Evolutionary conservation across 2,797 vertebrate genomes (phyloP).

Genomic region (Syndactyla subalaris): DNA sequence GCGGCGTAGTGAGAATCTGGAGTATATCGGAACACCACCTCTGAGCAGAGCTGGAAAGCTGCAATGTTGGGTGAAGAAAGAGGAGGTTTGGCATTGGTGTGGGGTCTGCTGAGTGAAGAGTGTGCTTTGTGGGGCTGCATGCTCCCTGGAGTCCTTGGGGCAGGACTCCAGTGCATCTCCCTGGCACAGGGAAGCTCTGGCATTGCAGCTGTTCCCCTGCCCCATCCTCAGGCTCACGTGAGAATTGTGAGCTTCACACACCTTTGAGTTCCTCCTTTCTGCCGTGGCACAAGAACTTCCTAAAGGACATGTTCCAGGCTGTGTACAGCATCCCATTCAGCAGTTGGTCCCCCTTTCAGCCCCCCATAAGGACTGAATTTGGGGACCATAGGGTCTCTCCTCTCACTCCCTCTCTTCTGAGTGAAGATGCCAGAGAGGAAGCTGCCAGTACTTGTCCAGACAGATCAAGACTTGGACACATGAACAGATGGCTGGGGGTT

Average conservation of each 20-base stretch:
- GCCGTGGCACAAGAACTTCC: fast-evolving
- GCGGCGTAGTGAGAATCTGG: fast-evolving
- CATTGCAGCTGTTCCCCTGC: neutral
- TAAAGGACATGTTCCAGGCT: neutral
- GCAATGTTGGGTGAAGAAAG: neutral
- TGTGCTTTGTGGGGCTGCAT: neutral
- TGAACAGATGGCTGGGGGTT: neutral
- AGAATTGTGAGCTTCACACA: fast-evolving
- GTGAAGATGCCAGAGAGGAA: neutral
- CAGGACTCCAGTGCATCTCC: neutral
- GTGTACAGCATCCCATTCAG: neutral
- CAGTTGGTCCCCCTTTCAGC: neutral
- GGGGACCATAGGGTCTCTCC: fast-evolving
- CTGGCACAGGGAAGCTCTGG: neutral
- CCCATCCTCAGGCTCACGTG: neutral
- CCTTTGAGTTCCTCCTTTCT: neutral
- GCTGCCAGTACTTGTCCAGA: neutral
- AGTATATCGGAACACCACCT: neutral
- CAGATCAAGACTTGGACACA: neutral
- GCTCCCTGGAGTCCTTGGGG: fast-evolving
- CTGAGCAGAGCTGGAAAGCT: neutral
- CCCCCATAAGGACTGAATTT: neutral
- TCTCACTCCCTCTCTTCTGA: neutral
- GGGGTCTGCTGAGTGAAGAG: fast-evolving
- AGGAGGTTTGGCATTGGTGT: neutral